Base-by-base conservation (phyloP, 23 tunicate species). In the Trididemnum clinides region DNA sequence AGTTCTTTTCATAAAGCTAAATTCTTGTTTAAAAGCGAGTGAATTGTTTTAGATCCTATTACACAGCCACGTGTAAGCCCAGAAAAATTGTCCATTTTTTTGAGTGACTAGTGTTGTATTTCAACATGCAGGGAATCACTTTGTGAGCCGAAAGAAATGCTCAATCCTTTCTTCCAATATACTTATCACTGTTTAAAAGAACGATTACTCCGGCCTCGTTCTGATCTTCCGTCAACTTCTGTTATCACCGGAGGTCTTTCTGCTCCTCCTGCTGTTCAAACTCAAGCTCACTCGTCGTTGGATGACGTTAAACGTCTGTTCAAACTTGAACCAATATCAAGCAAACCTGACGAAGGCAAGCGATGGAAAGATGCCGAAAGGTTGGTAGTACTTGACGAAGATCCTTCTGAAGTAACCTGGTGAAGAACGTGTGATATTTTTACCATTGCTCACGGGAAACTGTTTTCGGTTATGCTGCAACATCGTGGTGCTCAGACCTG, bases 111-210 rank as follows among this genome's bases (percentile, higher is more conserved):
- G n/a, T n/a, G n/a, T n/a, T n/a, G n/a, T n/a, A n/a, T n/a, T n/a
- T n/a, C n/a, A n/a, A n/a, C n/a, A n/a, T 5, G n/a, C 75, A 33
- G 75, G 25, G 77, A 81, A 22, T 80, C 80, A 62, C 57, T 87
- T 21, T 87, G 51, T 33, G 51, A 62, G 0, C 91, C 97, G 1
- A 50, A 66, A 35, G 82, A 92, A 1, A 92, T 38, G 78, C 78
- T 92, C n/a, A 92, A 92, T 59, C 97, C 91, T 0, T 77, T 66
- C 34, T 92, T 86, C 74, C 97, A 92, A 57, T 28, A 85, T 0
- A 85, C 77, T 0, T 92, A 50, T 44, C 88, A 87, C 23, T 57
- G 88, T 70, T 54, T 92, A 0, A 28, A 82, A 50, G 91, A 83
- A 26, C 83, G 96, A 18, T 81, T 59, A 1, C 33, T 63, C 34